Evolutionary conservation across 2,113 vertebrate genomes (phyloP), one percentile per base, ranked within the genome.

Genomic region (Gorilla gorilla): DNA sequence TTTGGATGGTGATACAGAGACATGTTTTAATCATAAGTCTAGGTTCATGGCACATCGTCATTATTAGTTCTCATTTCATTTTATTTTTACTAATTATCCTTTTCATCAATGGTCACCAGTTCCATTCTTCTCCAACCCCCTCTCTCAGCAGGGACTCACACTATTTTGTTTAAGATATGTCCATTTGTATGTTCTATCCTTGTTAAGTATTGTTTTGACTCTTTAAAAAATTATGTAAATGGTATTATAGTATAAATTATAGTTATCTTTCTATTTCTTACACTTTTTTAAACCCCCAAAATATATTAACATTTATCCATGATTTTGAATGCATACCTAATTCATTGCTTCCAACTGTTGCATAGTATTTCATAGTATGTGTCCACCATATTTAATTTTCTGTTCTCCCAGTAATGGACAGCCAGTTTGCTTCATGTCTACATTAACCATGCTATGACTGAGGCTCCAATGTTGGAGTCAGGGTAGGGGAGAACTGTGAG

Each of bases 401-500:
- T 12, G 52, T 59, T 85, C 76, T 70, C 5, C 43, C 50, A 86
- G 66, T 14, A 48, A 18, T 30, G 20, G 52, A n/a, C 64, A 32
- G 10, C 17, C 18, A 73, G 5, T 7, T 75, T 81, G 11, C 12
- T 16, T 75, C 59, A 30, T 45, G 14, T 35, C 43, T 96, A 3
- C 8, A n/a, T 30, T 43, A 57, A 89, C 1, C 18, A 48, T 3
- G 10, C 20, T 38, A 25, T 22, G 52, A 35, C 3, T 14, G 61
- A 64, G 27, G 1, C 30, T n/a, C 1, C 0, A 35, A 12, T 52
- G 0, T n/a, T 68, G 1, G 40, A 43, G 12, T 25, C 27, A 20
- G 72, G 1, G 3, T 13, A 35, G 30, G 8, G 61, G 38, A 94
- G 66, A 66, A 59, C 12, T 11, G 1, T 27, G 17, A 3, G 18